Percentiles rank a stretch among this genome's conserved stretches.
phyloP scores from a whole-genome alignment of 2,113 vertebrate species.

The Alexandromys fortis region DNA sequence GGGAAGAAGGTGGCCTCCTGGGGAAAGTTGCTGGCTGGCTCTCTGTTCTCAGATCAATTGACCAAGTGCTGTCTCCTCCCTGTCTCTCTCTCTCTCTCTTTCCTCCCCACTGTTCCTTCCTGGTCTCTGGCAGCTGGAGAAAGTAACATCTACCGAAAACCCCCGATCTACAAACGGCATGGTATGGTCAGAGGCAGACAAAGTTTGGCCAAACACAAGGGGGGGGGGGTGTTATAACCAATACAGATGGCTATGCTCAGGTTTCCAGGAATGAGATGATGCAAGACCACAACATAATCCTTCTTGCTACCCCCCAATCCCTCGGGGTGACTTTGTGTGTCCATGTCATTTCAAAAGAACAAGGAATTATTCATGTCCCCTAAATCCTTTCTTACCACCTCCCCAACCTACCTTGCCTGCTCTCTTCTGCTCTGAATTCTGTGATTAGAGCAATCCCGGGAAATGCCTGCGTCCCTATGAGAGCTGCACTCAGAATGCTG shows the following conservation, averaged over 20 bases:
- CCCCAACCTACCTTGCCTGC: neutral
- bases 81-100: neutral
- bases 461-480: neutral
- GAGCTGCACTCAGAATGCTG: neutral
- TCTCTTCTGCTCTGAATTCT: neutral
- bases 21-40: constrained; percentile 32
- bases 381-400: neutral
- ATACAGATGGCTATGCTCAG: neutral
- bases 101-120: neutral
- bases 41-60: constrained; percentile 63
- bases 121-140: constrained; percentile 90
- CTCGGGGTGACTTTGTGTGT: neutral
- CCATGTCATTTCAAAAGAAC: constrained; percentile 24
- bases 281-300: neutral
- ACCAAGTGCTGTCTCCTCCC: constrained; percentile 69
- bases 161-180: constrained; percentile 98
- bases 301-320: neutral
- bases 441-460: neutral
- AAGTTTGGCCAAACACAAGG: neutral
- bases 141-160: constrained; percentile 98
- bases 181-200: constrained; percentile 87
- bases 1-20: neutral
- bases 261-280: neutral
- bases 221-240: neutral
- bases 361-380: neutral